Conservation (phyloP, 2,113 vertebrate genomes). For the Xenopus borealis region DNA sequence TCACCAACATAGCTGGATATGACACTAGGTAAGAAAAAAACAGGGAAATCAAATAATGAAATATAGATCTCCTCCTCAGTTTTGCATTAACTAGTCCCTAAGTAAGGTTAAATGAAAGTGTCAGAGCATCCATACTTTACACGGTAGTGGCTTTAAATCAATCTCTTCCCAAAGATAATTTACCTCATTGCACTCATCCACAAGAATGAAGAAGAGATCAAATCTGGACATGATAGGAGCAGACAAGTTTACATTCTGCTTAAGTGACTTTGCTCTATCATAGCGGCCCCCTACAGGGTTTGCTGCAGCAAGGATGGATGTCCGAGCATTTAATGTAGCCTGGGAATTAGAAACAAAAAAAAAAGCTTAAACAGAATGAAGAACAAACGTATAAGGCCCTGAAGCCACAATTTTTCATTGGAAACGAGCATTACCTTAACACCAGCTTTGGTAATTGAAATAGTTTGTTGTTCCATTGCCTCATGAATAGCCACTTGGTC, state of each 20-base stretch:
- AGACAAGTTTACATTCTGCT: slow-evolving; percentile 91
- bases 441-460: slow-evolving; percentile 97
- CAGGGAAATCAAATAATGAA: too few species aligned
- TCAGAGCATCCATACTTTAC: too few species aligned
- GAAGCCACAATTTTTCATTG: neutral
- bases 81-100: too few species aligned
- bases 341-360: slow-evolving; percentile 49
- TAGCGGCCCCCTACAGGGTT: slow-evolving; percentile 90
- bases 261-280: slow-evolving; percentile 93
- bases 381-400: too few species aligned
- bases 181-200: slow-evolving; percentile 98
- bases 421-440: slow-evolving; percentile 78
- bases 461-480: slow-evolving; percentile 98
- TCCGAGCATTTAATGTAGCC: slow-evolving; percentile 97
- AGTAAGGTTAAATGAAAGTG: too few species aligned
- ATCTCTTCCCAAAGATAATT: neutral
- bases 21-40: too few species aligned
- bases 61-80: too few species aligned
- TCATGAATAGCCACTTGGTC: slow-evolving; percentile 98
- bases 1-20: too few species aligned
- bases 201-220: slow-evolving; percentile 98
- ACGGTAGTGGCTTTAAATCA: too few species aligned
- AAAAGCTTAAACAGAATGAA: too few species aligned
- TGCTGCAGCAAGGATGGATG: slow-evolving; percentile 95
- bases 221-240: slow-evolving; percentile 98